Conservation (phyloP, 2,113 vertebrate genomes). For the Hippocampus comes region DNA sequence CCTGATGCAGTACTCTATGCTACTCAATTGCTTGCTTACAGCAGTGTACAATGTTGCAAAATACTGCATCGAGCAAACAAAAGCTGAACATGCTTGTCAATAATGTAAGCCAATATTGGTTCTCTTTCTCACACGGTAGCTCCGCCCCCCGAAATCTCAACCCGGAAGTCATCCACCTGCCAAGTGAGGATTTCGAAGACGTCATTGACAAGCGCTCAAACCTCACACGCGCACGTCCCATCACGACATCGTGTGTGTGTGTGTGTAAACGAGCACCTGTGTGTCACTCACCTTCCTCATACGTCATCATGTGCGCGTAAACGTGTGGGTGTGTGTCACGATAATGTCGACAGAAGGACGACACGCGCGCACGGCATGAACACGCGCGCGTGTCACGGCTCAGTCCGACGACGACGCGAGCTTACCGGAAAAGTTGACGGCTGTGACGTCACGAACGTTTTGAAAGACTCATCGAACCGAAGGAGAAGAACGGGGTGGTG, state of each 20-base stretch:
- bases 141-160: background rate
- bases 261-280: background rate
- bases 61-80: too few relatives aligned
- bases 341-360: slow-evolving; percentile 50
- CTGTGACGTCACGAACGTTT: slow-evolving; percentile 13
- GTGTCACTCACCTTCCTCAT: background rate
- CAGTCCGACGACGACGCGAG: slow-evolving; percentile 4
- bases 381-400: slow-evolving; percentile 1
- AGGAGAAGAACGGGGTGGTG: background rate
- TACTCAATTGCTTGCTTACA: background rate
- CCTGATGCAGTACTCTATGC: background rate
- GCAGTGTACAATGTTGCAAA: too few relatives aligned
- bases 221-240: background rate
- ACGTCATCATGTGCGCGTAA: background rate
- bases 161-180: slow-evolving; percentile 12
- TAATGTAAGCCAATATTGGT: background rate
- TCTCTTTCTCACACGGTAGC: background rate
- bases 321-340: slow-evolving; percentile 37
- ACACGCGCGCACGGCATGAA: slow-evolving; percentile 8
- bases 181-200: background rate
- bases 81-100: background rate
- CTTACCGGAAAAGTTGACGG: slow-evolving; percentile 47
- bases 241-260: slow-evolving; percentile 19
- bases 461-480: background rate
- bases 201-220: background rate